phyloP scores from a whole-genome alignment of 2,797 vertebrate species.

The Chaetophractus vellerosus region DNA sequence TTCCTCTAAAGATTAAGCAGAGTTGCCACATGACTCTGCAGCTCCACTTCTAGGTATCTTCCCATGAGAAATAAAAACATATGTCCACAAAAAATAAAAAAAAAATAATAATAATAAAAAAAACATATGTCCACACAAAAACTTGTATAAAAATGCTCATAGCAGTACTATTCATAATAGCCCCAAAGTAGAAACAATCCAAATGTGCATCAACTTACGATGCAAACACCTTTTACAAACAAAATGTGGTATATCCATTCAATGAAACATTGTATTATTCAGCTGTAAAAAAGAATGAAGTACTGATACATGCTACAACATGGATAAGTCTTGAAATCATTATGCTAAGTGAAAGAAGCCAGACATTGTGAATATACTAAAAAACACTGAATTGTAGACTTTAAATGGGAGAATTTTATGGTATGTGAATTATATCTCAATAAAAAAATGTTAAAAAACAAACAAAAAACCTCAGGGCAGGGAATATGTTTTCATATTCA shows the following conservation, averaged over 20 bases:
- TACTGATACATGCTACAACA: neutral
- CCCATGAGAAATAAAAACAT: neutral
- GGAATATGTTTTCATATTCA: neutral
- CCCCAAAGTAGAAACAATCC: neutral
- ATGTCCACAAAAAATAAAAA: neutral
- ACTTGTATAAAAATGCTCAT: neutral
- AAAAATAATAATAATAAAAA: too few relatives aligned
- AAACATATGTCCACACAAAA: neutral
- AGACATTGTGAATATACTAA: neutral
- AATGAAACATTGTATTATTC: neutral
- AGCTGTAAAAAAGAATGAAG: neutral
- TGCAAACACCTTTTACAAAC: too few relatives aligned
- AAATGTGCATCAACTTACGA: neutral
- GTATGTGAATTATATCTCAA: neutral
- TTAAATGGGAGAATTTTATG: constrained; percentile 1
- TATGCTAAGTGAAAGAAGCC: too few relatives aligned
- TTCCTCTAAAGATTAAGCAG: neutral
- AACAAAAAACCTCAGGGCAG: neutral
- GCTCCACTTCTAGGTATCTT: neutral
- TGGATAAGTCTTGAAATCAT: too few relatives aligned
- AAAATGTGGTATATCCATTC: neutral
- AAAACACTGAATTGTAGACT: neutral
- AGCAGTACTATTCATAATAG: neutral
- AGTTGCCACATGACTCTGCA: neutral
- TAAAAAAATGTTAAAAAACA: neutral